Evolutionary conservation across 2,113 vertebrate genomes (phyloP).

Genomic region (Aphyosemion australe): DNA sequence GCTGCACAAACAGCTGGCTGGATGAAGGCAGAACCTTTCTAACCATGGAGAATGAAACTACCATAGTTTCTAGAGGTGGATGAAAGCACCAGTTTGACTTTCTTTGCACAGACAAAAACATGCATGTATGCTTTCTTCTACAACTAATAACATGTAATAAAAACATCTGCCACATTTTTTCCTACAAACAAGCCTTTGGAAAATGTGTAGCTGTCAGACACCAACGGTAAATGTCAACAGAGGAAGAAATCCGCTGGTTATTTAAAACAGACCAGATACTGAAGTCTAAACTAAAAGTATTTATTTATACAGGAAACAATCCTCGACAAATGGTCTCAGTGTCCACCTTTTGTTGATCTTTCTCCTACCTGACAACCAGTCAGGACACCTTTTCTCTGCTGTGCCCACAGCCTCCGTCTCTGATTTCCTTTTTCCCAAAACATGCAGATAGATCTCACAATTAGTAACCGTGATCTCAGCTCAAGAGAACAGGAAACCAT

Average conservation of each 20-base stretch:
- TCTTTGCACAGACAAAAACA: not conserved
- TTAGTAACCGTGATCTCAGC: too few relatives aligned
- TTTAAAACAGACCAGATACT: constrained; percentile 11
- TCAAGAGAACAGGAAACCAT: too few relatives aligned
- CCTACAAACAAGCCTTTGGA: constrained; percentile 6
- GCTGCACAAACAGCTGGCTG: too few relatives aligned
- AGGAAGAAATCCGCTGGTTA: constrained; percentile 14
- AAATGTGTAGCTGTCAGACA: constrained; percentile 4
- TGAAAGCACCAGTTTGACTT: not conserved
- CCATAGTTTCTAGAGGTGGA: not conserved
- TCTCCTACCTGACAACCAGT: constrained; percentile 51
- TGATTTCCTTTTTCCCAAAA: constrained; percentile 39
- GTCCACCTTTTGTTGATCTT: constrained; percentile 34
- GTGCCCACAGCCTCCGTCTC: constrained; percentile 27
- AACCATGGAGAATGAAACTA: not conserved
- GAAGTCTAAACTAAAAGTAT: constrained; percentile 22
- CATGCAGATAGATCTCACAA: constrained; percentile 17
- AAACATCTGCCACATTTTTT: constrained; percentile 9
- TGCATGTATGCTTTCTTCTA: not conserved
- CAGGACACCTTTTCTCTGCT: constrained; percentile 25
- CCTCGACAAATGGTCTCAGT: constrained; percentile 42
- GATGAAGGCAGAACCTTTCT: too few relatives aligned
- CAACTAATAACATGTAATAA: constrained; percentile 8
- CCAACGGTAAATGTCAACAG: constrained; percentile 35
- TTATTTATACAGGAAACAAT: constrained; percentile 53